Evolutionary conservation across 2,888 invertebrate species (phyloP), one percentile per base, ranked within the genome.

Genomic region (Meghimatium bilineatum): DNA sequence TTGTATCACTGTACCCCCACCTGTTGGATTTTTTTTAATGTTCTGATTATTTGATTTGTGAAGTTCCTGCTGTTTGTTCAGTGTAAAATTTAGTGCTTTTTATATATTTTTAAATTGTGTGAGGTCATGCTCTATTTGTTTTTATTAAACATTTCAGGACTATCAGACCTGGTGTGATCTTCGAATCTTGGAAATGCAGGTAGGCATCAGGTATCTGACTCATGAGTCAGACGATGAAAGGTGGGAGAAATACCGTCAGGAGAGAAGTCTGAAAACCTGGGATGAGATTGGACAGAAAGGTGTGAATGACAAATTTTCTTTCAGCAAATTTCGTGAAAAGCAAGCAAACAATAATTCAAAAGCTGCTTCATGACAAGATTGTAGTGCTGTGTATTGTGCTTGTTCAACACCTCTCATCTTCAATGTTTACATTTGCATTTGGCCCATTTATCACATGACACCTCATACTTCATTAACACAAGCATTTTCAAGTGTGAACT

Each of bases 91-190:
- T n/a, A n/a, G n/a, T n/a, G n/a, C n/a, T n/a, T n/a, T n/a, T n/a
- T n/a, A n/a, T n/a, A n/a, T n/a, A n/a, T n/a, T n/a, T n/a, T n/a
- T n/a, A n/a, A n/a, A n/a, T n/a, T n/a, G n/a, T n/a, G n/a, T n/a
- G n/a, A n/a, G n/a, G 6, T 44, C 44, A 44, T 44, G 44, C 44
- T 44, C 44, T 56, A 10, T 36, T n/a, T 56, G 26, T 36, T 3
- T 79, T 23, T 23, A 36, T 71, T 12, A 23, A 5, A 79, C 3
- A 38, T 82, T 84, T 10, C 91, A 96, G 96, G 96, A 98, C 94
- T 96, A 96, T 93, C 96, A 97, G 93, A 98, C 98, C 10, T 99
- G 99, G 98, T 96, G 96, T 89, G 99, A 99, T 94, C 95, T 99
- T 91, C 95, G 98, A 82, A 95, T 96, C 90, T 95, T 99, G 82